Evolutionary conservation across 1,140 invertebrate genomes (phyloP), one percentile per base, ranked within the genome.

Genomic region (Hyphantria cunea): DNA sequence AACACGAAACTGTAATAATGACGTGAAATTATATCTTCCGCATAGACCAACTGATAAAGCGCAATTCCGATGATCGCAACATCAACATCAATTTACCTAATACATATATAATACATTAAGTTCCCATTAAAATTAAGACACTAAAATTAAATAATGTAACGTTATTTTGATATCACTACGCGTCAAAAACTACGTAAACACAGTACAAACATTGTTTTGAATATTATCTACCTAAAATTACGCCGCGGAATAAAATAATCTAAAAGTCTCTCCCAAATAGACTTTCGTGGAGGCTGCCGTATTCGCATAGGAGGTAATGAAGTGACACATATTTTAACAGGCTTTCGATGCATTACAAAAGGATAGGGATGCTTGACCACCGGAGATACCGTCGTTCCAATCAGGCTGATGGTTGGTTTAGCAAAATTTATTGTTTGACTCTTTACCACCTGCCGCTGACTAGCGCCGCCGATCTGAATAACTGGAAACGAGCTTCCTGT

Each of bases 351-450:
- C 55, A 76, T 71, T 6, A 81, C 76, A 44, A 84, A 86, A 0
- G 81, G 82, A 61, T 84, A 86, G 0, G 85, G 84, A 51, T 87
- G 86, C 67, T 80, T 81, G 0, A 71, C 59, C 15, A 82, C 34
- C 7, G 80, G 82, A n/a, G 82, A 72, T 17, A 74, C 65, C 0
- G 85, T 79, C 0, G 81, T 81, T 0, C 86, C 86, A 1, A 88
- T 76, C 37, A 89, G 59, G 54, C 62, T 86, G 3, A 86, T 67
- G 6, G 73, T 71, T 10, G 82, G 76, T 41, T 73, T 82, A 0
- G 68, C 47, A 15, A 71, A 63, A 31, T 76, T 82, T 3, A 80
- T 25, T 0, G 79, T 77, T 7, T 70, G 76, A 33, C 68, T 79
- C 34, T 73, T 78, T 0, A 80, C 63, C 0, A 79, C 48, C 13